These are phyloP conservation scores for Drosophila tristis DNA, from an alignment of 1,140 invertebrate genomes.

Conservation along the genomic window DNA sequence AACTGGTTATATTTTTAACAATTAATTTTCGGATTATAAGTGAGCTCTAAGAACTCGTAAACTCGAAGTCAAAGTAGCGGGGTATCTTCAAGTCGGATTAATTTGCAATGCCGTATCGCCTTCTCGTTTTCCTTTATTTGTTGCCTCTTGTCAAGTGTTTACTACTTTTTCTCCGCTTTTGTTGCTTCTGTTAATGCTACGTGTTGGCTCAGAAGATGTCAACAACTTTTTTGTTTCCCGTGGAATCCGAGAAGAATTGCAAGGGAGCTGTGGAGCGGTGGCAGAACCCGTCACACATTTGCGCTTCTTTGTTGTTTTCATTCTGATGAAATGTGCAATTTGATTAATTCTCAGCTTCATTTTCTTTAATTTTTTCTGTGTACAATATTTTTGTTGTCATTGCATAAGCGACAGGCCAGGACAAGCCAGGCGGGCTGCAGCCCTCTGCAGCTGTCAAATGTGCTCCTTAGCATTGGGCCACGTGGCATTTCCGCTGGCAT, in stretches of 20 bases:
- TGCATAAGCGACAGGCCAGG: slow-evolving; percentile 39
- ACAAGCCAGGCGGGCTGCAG: neutral
- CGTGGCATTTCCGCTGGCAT: slow-evolving; percentile 42
- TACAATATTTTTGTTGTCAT: slow-evolving; percentile 7
- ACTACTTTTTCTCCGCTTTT: slow-evolving; percentile 63
- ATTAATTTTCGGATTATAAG: too few relatives aligned
- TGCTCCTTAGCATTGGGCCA: slow-evolving; percentile 48
- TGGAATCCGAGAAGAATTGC: neutral
- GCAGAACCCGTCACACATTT: slow-evolving; percentile 33
- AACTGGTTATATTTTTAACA: too few relatives aligned
- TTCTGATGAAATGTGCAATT: slow-evolving; percentile 59
- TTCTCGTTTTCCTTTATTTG: neutral
- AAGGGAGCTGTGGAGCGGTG: too few relatives aligned
- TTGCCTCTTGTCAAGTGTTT: slow-evolving; percentile 63
- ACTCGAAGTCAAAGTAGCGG: too few relatives aligned
- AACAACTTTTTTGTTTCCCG: slow-evolving; percentile 62
- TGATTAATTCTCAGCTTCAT: slow-evolving; percentile 36
- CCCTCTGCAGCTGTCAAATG: slow-evolving; percentile 53
- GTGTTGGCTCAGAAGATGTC: slow-evolving; percentile 79
- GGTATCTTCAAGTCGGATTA: too few relatives aligned
- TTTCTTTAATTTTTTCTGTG: slow-evolving; percentile 19
- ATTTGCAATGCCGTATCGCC: neutral
- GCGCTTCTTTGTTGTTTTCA: slow-evolving; percentile 43
- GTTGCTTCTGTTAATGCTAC: slow-evolving; percentile 51
- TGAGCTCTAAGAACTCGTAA: too few relatives aligned